phyloP scores from a whole-genome alignment of 2,888 invertebrate species.

The Julus scandinavius region DNA sequence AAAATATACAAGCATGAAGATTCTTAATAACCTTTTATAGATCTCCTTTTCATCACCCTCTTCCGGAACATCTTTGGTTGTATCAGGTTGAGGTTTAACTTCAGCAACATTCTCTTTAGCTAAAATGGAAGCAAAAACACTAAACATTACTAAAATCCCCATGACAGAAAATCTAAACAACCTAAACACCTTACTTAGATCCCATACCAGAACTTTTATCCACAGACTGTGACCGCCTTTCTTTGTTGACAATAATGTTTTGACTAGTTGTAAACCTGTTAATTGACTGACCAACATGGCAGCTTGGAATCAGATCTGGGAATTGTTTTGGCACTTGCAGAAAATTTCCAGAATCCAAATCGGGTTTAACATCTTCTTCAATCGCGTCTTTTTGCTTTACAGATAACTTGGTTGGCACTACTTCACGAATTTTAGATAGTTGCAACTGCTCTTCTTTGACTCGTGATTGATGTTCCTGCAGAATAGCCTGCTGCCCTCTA shows the following conservation, averaged over 20 bases:
- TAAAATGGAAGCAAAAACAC: too few relatives aligned
- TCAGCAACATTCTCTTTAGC: background rate
- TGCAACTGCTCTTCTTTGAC: background rate
- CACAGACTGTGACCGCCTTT: background rate
- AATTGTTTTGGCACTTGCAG: background rate
- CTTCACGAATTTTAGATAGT: background rate
- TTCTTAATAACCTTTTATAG: background rate
- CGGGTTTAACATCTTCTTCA: background rate
- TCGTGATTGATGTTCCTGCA: background rate
- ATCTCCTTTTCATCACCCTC: background rate
- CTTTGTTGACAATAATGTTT: background rate
- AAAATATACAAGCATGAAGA: background rate
- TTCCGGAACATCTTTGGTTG: background rate
- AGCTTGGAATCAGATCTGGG: background rate
- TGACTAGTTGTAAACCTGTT: background rate
- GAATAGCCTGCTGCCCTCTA: background rate
- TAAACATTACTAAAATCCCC: too few relatives aligned
- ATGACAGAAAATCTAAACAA: too few relatives aligned
- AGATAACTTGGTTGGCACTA: background rate
- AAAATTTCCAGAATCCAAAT: background rate
- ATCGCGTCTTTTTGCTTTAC: background rate
- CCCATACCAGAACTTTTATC: background rate
- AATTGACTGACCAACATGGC: conserved; percentile 6
- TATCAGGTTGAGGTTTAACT: background rate
- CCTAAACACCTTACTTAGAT: too few relatives aligned